phyloP scores from a whole-genome alignment of 2,797 vertebrate genomes.

The Sebastes trivittatus region DNA sequence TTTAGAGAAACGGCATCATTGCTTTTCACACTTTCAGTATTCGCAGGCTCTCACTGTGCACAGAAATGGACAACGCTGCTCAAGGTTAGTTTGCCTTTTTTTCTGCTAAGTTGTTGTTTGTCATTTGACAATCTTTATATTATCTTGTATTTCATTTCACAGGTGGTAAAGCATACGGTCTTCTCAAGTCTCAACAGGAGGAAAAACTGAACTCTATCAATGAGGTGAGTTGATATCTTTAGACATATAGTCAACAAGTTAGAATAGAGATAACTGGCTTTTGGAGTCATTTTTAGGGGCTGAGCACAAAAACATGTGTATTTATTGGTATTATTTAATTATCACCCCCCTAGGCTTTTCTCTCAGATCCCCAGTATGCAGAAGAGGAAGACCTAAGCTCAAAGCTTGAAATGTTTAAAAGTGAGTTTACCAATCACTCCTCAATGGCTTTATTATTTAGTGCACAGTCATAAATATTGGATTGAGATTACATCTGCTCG shows the following conservation, averaged over 20 bases:
- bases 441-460: not conserved
- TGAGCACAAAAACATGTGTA: not conserved
- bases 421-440: conserved; percentile 62
- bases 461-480: not conserved
- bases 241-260: not conserved
- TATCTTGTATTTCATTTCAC: not conserved
- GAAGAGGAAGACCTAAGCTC: conserved; percentile 81
- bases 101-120: not conserved
- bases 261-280: not conserved
- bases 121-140: not conserved
- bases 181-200: conserved; percentile 84
- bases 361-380: conserved; percentile 83
- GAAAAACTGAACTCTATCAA: conserved; percentile 82
- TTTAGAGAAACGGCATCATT: conserved; percentile 35
- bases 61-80: conserved; percentile 60
- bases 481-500: conserved; percentile 6
- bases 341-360: conserved; percentile 76
- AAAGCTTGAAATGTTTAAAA: conserved; percentile 86
- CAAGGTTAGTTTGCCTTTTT: conserved; percentile 68
- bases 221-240: conserved; percentile 71
- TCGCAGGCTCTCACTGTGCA: not conserved
- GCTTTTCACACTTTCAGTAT: not conserved
- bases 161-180: conserved; percentile 85
- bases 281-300: not conserved
- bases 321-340: not conserved